Base-by-base conservation (phyloP, 2,888 invertebrate genomes). In the Pandemis corylana region DNA sequence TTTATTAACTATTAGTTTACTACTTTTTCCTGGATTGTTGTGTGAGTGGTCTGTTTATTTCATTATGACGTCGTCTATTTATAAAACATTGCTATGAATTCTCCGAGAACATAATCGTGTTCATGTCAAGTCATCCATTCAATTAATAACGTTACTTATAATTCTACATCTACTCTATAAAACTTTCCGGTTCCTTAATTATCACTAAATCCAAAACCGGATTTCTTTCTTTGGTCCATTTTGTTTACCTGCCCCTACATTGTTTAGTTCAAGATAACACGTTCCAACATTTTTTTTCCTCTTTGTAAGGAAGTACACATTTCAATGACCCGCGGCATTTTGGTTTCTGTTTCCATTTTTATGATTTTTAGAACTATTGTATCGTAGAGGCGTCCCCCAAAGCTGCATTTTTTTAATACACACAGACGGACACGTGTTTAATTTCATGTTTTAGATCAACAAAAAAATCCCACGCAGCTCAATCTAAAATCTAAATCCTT, bases 151-250 rank as follows among this genome's bases (percentile, higher is more conserved):
- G 13, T n/a, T 51, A 51, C 51, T 51, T 6, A 51, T n/a, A 51
- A 2, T 5, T 12, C 49, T 49, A 10, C 12, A 12, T n/a, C 59
- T 28, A 59, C 28, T 59, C 10, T 28, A 59, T 28, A 59, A n/a
- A 5, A n/a, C 44, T 41, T 71, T 56, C 75, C 15, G 66, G 53
- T 67, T 62, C 63, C 59, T 62, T 53, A 75, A 75, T 71, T 67
- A 71, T 20, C 66, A 53, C 53, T 53, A 6, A 49, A 41, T 56
- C n/a, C 9, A 61, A 44, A 49, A 67, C 70, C 56, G 67, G 75
- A 63, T 49, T 2, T 53, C 1, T 10, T 28, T 66, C n/a, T n/a
- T n/a, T 20, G 28, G 10, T 68, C 59, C 44, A 42, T 42, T 74
- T 61, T 62, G 15, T 61, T 70, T 75, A 66, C 75, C 63, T 63